phyloP scores from a whole-genome alignment of 2,113 vertebrate species.

The Dasyurus viverrinus region DNA sequence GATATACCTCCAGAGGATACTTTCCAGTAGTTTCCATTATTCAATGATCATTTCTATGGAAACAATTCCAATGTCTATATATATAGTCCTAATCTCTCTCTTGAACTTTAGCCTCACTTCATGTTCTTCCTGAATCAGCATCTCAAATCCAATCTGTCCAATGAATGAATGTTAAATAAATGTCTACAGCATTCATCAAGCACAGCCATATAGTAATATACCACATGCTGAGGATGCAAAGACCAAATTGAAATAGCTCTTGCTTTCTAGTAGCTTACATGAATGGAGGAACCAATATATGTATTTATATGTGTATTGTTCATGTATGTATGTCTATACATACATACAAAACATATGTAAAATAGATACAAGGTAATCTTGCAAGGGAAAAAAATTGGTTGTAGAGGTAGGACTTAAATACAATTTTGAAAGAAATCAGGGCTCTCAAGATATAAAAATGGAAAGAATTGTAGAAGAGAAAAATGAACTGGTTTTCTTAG shows the following conservation, averaged over 20 bases:
- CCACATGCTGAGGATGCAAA: background rate
- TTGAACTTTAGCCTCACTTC: background rate
- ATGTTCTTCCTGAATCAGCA: background rate
- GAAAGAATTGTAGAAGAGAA: background rate
- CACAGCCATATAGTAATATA: background rate
- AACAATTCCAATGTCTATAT: background rate
- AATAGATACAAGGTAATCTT: background rate
- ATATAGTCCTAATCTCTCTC: background rate
- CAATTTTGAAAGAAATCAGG: background rate
- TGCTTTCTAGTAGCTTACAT: background rate
- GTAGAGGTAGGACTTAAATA: background rate
- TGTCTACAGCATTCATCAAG: background rate
- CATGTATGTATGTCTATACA: too few relatives aligned
- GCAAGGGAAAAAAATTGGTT: background rate
- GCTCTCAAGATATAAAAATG: background rate
- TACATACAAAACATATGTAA: background rate
- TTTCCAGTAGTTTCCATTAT: background rate
- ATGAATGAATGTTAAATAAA: background rate
- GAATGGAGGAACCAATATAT: background rate
- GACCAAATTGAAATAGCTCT: background rate
- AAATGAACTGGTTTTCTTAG: background rate
- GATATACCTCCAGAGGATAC: too few relatives aligned
- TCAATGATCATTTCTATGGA: background rate
- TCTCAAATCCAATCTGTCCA: background rate
- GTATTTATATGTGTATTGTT: too few relatives aligned